Percentiles rank a stretch among this genome's conserved stretches.
Evolutionary conservation across 2,797 vertebrate species (phyloP).

Genomic region (Cygnus olor): DNA sequence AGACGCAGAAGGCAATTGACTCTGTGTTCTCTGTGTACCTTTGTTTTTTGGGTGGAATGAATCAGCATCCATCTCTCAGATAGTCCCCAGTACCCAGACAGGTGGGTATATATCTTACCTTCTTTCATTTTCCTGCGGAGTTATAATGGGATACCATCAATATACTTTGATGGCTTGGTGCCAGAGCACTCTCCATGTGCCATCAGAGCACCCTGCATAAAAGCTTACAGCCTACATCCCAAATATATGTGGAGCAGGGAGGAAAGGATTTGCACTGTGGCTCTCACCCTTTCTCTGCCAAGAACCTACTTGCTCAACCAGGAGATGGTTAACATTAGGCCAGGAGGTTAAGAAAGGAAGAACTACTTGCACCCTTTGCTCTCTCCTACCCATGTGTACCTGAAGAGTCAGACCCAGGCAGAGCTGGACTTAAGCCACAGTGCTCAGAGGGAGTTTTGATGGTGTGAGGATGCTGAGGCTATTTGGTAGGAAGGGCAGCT

Average conservation of each 20-base stretch:
- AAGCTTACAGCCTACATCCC: not conserved
- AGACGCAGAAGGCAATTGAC: not conserved
- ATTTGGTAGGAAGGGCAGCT: not conserved
- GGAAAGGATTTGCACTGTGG: not conserved
- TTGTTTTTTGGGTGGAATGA: not conserved
- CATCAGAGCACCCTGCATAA: not conserved
- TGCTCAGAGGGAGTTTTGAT: conserved; percentile 12
- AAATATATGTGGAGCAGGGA: not conserved
- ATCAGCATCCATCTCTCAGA: not conserved
- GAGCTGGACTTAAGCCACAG: not conserved
- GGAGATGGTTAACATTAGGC: not conserved
- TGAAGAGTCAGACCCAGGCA: conserved; percentile 10
- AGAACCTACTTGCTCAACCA: conserved; percentile 27
- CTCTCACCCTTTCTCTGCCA: not conserved
- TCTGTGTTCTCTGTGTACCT: not conserved
- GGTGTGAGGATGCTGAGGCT: not conserved
- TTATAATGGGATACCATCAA: not conserved
- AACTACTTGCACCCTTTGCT: conserved; percentile 2
- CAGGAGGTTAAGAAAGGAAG: not conserved
- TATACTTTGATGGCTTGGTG: not conserved
- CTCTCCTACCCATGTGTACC: not conserved
- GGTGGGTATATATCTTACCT: not conserved
- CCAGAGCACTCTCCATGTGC: not conserved
- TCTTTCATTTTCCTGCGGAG: not conserved
- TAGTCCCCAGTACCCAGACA: not conserved